These are phyloP conservation scores for Fistularia commersonii DNA, from an alignment of 2,797 vertebrate genomes.

Conservation along the genomic window DNA sequence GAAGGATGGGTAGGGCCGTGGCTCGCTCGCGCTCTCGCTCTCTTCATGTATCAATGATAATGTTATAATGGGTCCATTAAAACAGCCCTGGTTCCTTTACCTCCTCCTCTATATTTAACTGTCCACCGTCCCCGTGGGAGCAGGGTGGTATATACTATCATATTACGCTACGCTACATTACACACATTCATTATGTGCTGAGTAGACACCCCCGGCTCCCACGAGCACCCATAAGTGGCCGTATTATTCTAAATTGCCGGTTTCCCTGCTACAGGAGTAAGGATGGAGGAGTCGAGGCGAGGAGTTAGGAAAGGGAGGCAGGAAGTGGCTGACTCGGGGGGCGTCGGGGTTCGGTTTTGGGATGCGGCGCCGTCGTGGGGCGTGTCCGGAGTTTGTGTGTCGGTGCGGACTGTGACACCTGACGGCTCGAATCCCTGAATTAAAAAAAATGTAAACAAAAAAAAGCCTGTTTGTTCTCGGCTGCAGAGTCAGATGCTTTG, in stretches of 20 bases:
- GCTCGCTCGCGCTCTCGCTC: conserved; percentile 30
- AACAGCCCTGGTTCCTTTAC: conserved; percentile 66
- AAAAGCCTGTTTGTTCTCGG: too few relatives aligned
- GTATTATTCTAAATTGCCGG: conserved; percentile 72
- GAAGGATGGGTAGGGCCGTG: conserved; percentile 13
- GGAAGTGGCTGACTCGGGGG: conserved; percentile 47
- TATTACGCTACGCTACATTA: conserved; percentile 76
- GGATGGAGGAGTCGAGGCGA: conserved; percentile 44
- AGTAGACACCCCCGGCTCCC: conserved; percentile 73
- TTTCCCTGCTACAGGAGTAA: conserved; percentile 63
- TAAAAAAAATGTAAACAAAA: conserved; percentile 11
- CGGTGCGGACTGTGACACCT: conserved; percentile 12
- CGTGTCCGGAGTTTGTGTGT: conserved; percentile 24
- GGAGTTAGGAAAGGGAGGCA: conserved; percentile 33
- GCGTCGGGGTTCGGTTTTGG: conserved; percentile 35
- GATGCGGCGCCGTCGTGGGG: conserved; percentile 21
- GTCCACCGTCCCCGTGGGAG: conserved; percentile 64
- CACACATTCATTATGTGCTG: conserved; percentile 78
- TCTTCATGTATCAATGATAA: conserved; percentile 70
- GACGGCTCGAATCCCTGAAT: conserved; percentile 2
- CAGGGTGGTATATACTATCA: conserved; percentile 69
- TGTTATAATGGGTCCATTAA: conserved; percentile 75
- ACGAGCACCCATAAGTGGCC: conserved; percentile 72
- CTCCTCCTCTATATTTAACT: conserved; percentile 74
- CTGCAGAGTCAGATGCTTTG: conserved; percentile 21